phyloP scores from a whole-genome alignment of 2,113 vertebrate species.

The Donacobius atricapilla region DNA sequence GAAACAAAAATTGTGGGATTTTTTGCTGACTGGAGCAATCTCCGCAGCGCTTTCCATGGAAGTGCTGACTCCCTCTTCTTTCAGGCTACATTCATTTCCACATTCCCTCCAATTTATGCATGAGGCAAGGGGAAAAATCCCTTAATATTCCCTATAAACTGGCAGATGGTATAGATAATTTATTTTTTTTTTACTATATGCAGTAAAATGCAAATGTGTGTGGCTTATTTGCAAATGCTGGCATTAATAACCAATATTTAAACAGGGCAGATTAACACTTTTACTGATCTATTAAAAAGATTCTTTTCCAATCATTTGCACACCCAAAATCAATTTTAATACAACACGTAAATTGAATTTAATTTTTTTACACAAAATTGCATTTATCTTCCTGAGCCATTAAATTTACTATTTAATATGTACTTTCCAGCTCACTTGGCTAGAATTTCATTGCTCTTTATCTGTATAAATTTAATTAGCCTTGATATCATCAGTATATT shows the following conservation, averaged over 20 bases:
- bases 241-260: constrained; percentile 76
- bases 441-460: constrained; percentile 81
- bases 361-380: constrained; percentile 72
- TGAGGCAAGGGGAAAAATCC: constrained; percentile 54
- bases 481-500: constrained; percentile 85
- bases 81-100: constrained; percentile 45
- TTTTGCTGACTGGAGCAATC: constrained; percentile 76
- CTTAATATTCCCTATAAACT: constrained; percentile 71
- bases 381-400: constrained; percentile 76
- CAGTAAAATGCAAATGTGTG: constrained; percentile 74
- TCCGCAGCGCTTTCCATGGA: constrained; percentile 70
- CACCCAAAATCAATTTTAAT: constrained; percentile 77
- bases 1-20: constrained; percentile 68
- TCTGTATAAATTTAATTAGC: constrained; percentile 88
- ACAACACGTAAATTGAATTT: constrained; percentile 76
- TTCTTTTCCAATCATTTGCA: constrained; percentile 72
- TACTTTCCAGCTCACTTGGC: constrained; percentile 81
- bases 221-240: constrained; percentile 68
- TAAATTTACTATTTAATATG: constrained; percentile 79
- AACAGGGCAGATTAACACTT: constrained; percentile 68
- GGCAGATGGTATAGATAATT: constrained; percentile 58
- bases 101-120: constrained; percentile 56
- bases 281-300: constrained; percentile 65
- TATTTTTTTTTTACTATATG: constrained; percentile 36
- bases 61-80: constrained; percentile 80